These are phyloP conservation scores for Unio pictorum DNA, from an alignment of 2,888 invertebrate species.

Conservation along the genomic window DNA sequence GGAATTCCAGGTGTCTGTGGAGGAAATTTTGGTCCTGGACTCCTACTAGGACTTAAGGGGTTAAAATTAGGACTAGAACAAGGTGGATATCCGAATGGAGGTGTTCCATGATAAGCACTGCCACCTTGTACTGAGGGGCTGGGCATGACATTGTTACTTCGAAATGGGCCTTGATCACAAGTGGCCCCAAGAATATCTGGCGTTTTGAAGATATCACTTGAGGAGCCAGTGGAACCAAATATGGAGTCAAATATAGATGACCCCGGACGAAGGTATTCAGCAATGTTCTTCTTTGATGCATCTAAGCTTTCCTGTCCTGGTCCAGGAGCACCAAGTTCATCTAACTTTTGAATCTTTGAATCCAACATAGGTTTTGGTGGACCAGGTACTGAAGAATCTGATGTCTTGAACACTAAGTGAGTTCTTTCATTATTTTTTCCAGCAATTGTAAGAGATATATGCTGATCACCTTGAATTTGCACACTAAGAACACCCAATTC, in stretches of 20 bases:
- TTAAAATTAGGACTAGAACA: slow-evolving; percentile 27
- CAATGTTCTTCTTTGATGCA: slow-evolving; percentile 68
- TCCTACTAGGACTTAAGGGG: slow-evolving; percentile 31
- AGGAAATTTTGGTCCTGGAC: slow-evolving; percentile 39
- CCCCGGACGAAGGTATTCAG: slow-evolving; percentile 68
- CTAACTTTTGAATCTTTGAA: slow-evolving; percentile 29
- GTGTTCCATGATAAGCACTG: background rate
- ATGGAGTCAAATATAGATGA: slow-evolving; percentile 55
- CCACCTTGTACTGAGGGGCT: slow-evolving; percentile 1
- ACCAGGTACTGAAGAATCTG: slow-evolving; percentile 37
- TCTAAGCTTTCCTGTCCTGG: slow-evolving; percentile 68
- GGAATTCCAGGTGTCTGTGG: slow-evolving; percentile 20
- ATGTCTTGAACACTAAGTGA: slow-evolving; percentile 73
- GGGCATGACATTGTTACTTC: slow-evolving; percentile 8
- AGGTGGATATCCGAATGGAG: slow-evolving; percentile 39
- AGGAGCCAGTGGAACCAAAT: slow-evolving; percentile 18
- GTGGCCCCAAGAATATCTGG: slow-evolving; percentile 92
- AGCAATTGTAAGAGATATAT: slow-evolving; percentile 79
- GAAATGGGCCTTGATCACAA: slow-evolving; percentile 75
- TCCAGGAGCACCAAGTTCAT: slow-evolving; percentile 32
- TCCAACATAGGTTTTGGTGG: slow-evolving; percentile 50
- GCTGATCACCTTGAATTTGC: slow-evolving; percentile 81
- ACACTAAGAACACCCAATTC: slow-evolving; percentile 95
- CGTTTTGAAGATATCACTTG: slow-evolving; percentile 21
- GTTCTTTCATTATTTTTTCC: slow-evolving; percentile 80